Conservation (phyloP, 2,113 vertebrate species). For the pig (Sus scrofa) region T2T-Sscrofa CM000812.6:197348001-197348500, state of each 20-base stretch:
- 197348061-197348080: no score
- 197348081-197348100: no score
- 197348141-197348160: not conserved
- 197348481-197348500: not conserved
- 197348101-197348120: not conserved
- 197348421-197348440: not conserved
- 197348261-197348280: no score
- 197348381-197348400: not conserved
- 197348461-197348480: not conserved
- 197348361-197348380: not conserved
- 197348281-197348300: not conserved
- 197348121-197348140: not conserved
- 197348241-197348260: not conserved
- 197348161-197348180: rapidly evolving
- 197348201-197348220: not conserved
- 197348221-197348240: not conserved
- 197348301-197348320: not conserved
- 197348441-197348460: not conserved
- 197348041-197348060: no score
- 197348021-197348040: no score
- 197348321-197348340: not conserved
- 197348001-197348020: no score
- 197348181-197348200: not conserved
- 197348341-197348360: not conserved
- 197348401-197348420: not conserved